Conservation (phyloP, 2,797 vertebrate species). For the Cyprinella venusta region DNA sequence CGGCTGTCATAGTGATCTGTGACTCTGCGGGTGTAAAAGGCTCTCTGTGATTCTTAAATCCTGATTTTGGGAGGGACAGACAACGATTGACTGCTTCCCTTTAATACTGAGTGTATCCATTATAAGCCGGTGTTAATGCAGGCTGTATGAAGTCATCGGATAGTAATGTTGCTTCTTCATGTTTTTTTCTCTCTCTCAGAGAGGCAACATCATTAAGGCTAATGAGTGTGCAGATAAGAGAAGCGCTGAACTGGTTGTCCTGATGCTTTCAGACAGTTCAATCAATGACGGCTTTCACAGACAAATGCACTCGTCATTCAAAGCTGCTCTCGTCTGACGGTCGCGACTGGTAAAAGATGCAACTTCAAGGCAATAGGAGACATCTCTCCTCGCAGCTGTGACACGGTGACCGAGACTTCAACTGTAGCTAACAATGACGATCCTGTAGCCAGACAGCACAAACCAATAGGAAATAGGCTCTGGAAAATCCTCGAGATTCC, state of each 20-base stretch:
- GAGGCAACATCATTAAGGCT: constrained; percentile 38
- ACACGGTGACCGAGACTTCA: constrained; percentile 62
- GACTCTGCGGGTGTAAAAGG: constrained; percentile 30
- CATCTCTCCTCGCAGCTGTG: constrained; percentile 54
- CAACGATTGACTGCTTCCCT: constrained; percentile 44
- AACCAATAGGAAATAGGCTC: constrained; percentile 40
- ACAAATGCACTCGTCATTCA: constrained; percentile 48
- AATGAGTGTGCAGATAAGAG: constrained; percentile 49
- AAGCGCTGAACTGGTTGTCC: constrained; percentile 39
- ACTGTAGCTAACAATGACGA: constrained; percentile 55
- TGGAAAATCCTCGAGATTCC: constrained; percentile 38
- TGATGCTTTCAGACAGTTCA: constrained; percentile 54
- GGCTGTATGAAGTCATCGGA: constrained; percentile 44
- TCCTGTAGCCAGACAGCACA: constrained; percentile 41
- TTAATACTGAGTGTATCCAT: constrained; percentile 15
- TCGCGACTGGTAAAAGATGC: constrained; percentile 33
- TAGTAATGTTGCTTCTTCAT: constrained; percentile 54
- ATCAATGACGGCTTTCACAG: constrained; percentile 60
- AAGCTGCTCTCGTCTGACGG: constrained; percentile 55
- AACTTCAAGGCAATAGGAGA: constrained; percentile 37
- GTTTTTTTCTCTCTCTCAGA: constrained; percentile 31
- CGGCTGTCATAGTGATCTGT: constrained; percentile 43
- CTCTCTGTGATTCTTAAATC: constrained; percentile 28
- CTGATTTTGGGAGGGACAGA: constrained; percentile 1
- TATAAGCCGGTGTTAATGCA: constrained; percentile 32